These are phyloP conservation scores for Mastigias papua DNA, from an alignment of 30 jellyfish, hydroid and myxozoan species.

Conservation along the genomic window DNA sequence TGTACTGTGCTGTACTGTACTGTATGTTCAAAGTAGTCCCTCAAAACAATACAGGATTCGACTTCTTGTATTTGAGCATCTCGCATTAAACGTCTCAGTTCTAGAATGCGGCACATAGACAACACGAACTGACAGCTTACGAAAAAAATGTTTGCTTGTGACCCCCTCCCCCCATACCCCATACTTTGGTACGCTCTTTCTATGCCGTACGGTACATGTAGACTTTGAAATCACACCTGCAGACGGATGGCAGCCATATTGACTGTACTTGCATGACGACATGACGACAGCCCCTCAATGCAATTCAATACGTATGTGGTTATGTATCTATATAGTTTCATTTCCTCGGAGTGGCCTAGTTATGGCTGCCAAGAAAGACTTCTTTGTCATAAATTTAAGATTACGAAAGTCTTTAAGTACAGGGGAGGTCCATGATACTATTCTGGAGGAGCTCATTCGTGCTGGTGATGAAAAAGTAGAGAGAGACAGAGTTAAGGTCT, in stretches of 20 bases:
- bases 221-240: too few relatives aligned
- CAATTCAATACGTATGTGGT: background rate
- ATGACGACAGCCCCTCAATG: slow-evolving; percentile 11
- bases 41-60: too few relatives aligned
- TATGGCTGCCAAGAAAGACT: slow-evolving; percentile 42
- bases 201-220: too few relatives aligned
- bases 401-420: slow-evolving; percentile 13
- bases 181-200: too few relatives aligned
- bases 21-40: too few relatives aligned
- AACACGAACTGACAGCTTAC: too few relatives aligned
- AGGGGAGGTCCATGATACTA: slow-evolving; percentile 43
- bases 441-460: slow-evolving; percentile 41
- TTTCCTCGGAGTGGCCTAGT: slow-evolving; percentile 6
- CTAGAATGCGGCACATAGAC: too few relatives aligned
- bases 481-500: background rate
- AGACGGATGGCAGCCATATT: background rate
- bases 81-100: too few relatives aligned
- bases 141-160: too few relatives aligned
- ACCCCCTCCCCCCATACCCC: too few relatives aligned
- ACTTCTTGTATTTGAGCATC: too few relatives aligned
- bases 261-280: background rate
- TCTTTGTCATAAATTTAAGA: slow-evolving; percentile 14
- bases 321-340: background rate
- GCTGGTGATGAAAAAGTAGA: background rate
- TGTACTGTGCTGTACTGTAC: too few relatives aligned